Evolutionary conservation across 1,140 invertebrate species (phyloP).

Genomic region (Conus ventricosus): DNA sequence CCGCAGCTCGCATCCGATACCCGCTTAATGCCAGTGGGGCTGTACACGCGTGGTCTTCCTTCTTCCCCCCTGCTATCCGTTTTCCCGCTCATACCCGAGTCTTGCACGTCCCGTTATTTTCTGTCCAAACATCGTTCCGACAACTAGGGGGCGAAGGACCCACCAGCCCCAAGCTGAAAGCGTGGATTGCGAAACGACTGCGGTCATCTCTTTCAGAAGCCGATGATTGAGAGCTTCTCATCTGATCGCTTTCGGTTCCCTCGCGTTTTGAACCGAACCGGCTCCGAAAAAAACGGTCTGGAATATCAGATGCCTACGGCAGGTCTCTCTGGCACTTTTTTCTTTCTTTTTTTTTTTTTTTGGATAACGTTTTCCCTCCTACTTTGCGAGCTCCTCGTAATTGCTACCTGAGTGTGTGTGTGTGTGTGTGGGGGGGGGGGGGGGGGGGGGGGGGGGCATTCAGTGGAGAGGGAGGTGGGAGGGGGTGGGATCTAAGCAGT

Average conservation of each 20-base stretch:
- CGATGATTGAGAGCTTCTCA: no score
- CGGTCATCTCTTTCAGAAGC: not conserved
- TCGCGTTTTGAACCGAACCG: not conserved
- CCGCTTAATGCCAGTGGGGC: not conserved
- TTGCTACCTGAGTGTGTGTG: no score
- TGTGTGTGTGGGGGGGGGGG: no score
- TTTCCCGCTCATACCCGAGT: not conserved
- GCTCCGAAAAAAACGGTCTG: not conserved
- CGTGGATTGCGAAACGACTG: not conserved
- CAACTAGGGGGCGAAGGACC: no score
- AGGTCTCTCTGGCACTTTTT: not conserved
- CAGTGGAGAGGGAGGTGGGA: no score
- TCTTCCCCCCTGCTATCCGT: not conserved
- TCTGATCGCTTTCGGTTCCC: no score
- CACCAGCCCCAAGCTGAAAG: no score
- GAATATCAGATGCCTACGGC: not conserved
- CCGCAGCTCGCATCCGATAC: conserved; percentile 5
- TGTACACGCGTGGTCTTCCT: not conserved
- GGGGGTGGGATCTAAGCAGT: no score
- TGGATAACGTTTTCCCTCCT: no score
- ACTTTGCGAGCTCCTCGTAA: no score
- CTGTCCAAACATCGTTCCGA: conserved; percentile 13
- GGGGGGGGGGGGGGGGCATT: no score
- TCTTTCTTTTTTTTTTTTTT: not conserved
- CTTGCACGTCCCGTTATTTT: conserved; percentile 13